Evolutionary conservation across 1,140 invertebrate species (phyloP).

Genomic region (Drosophila willistoni): DNA sequence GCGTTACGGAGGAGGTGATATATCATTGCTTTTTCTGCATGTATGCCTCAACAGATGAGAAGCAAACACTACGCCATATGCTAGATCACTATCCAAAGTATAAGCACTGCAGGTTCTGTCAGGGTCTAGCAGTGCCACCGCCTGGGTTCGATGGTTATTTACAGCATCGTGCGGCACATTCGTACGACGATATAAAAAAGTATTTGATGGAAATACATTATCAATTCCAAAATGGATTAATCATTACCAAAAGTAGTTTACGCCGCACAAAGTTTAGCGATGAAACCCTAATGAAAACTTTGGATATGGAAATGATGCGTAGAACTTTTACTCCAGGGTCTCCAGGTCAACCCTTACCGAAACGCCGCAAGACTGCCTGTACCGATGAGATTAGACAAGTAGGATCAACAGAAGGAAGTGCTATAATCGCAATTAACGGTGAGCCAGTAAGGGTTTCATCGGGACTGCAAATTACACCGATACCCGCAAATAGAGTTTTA

Average conservation of each 20-base stretch:
- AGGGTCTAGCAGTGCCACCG: background rate
- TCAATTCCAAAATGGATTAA: constrained; percentile 61
- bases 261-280: constrained; percentile 29
- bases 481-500: background rate
- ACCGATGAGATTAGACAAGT: too few species aligned
- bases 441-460: too few species aligned
- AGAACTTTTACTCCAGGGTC: background rate
- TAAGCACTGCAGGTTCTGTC: constrained; percentile 39
- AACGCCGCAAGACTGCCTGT: constrained; percentile 24
- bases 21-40: constrained; percentile 59
- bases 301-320: constrained; percentile 41
- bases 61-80: constrained; percentile 50
- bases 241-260: constrained; percentile 63
- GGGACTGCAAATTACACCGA: background rate
- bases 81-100: constrained; percentile 55
- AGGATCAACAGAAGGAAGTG: background rate
- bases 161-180: constrained; percentile 42
- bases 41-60: constrained; percentile 43
- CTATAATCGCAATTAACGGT: too few species aligned
- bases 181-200: constrained; percentile 39
- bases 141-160: constrained; percentile 54
- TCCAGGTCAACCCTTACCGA: background rate
- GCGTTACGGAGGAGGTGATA: constrained; percentile 25
- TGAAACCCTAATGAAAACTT: background rate
- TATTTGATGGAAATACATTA: constrained; percentile 54